A percentile compares a stretch with the other conserved stretches of the same genome.
Evolutionary conservation across 2,888 invertebrate genomes (phyloP).

Genomic region (Hymenopus coronatus): DNA sequence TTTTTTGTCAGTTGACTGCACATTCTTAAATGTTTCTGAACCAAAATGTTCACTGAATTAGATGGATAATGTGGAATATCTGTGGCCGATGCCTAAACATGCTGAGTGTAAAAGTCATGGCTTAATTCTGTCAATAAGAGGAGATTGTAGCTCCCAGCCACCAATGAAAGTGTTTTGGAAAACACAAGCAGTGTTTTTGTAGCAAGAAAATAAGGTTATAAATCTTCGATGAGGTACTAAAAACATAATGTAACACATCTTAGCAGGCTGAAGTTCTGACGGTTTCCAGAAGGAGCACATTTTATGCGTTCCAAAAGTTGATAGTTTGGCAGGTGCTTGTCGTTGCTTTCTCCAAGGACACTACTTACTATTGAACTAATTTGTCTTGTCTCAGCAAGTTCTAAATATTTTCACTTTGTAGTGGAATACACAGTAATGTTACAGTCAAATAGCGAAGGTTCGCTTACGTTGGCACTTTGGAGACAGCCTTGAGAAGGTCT

Average conservation of each 20-base stretch:
- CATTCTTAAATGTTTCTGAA: neutral
- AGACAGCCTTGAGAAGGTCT: slow-evolving; percentile 73
- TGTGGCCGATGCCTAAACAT: neutral
- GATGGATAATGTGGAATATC: neutral
- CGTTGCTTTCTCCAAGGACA: neutral
- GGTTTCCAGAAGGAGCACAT: neutral
- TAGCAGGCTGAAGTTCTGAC: neutral
- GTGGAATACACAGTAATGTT: neutral
- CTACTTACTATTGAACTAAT: slow-evolving; percentile 6
- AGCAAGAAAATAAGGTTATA: neutral
- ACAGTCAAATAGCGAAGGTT: neutral
- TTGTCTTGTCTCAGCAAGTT: neutral
- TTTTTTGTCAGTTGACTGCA: neutral
- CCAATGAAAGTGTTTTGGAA: neutral
- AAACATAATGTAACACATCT: neutral
- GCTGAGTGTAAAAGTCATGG: neutral
- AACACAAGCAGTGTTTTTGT: neutral
- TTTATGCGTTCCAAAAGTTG: neutral
- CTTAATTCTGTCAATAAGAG: neutral
- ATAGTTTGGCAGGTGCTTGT: neutral
- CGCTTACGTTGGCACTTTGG: slow-evolving; percentile 62
- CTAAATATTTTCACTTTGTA: neutral
- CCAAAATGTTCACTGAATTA: neutral
- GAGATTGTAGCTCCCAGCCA: neutral
- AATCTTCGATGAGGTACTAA: neutral